Conservation (phyloP, 2,113 vertebrate genomes). For the Etheostoma cragini region DNA sequence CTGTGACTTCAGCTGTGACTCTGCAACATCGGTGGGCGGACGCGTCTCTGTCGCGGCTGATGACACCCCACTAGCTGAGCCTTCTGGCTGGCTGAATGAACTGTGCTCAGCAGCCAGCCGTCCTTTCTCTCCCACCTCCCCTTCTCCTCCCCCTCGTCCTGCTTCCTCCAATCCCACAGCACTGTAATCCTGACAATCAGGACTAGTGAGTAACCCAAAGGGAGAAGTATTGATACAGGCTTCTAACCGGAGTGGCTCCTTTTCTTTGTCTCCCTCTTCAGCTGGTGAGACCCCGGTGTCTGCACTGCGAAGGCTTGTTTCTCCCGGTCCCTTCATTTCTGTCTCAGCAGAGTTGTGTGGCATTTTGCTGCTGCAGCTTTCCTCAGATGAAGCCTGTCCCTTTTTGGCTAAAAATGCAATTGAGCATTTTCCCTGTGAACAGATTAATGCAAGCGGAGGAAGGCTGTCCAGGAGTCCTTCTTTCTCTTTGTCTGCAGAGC, state of each 20-base stretch:
- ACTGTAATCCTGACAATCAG: conserved; percentile 69
- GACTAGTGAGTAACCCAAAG: conserved; percentile 58
- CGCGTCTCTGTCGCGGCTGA: conserved; percentile 69
- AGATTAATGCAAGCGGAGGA: conserved; percentile 63
- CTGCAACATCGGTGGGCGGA: conserved; percentile 78
- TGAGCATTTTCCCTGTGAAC: conserved; percentile 65
- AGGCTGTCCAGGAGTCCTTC: conserved; percentile 49
- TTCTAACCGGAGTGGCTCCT: conserved; percentile 59
- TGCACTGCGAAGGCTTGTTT: conserved; percentile 41
- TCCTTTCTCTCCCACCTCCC: conserved; percentile 61
- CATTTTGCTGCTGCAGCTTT: conserved; percentile 76
- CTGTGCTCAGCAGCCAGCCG: conserved; percentile 67
- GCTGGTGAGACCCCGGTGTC: conserved; percentile 55
- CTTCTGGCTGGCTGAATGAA: conserved; percentile 75
- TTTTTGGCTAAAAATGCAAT: conserved; percentile 66
- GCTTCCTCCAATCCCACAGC: conserved; percentile 64
- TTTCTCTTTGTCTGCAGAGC: conserved; percentile 55
- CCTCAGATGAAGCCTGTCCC: conserved; percentile 55
- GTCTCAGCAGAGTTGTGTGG: conserved; percentile 74
- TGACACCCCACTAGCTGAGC: conserved; percentile 73
- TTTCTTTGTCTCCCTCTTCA: conserved; percentile 68
- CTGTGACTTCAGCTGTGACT: conserved; percentile 77
- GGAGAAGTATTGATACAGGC: conserved; percentile 60
- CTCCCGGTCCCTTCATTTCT: conserved; percentile 65
- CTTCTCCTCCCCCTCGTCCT: conserved; percentile 46